Conservation (phyloP, 2,797 vertebrate genomes). For the Gadopsis bispinosus region DNA sequence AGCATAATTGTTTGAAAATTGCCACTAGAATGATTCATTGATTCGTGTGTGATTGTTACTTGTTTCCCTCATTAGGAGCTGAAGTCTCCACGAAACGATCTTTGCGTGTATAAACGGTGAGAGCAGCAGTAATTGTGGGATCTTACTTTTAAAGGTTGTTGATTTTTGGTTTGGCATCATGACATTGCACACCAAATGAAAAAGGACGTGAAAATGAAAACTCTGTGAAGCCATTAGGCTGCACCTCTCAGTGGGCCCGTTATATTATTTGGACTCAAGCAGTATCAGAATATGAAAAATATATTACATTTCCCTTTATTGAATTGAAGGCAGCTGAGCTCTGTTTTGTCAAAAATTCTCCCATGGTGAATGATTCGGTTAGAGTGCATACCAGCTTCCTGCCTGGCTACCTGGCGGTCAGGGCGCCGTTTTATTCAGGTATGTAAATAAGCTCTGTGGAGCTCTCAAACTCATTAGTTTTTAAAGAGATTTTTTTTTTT, state of each 20-base stretch:
- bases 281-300: conserved; percentile 62
- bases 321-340: conserved; percentile 61
- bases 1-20: conserved; percentile 34
- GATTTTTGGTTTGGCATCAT: conserved; percentile 26
- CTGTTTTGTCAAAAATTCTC: conserved; percentile 58
- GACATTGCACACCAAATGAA: conserved; percentile 41
- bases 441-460: conserved; percentile 51
- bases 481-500: conserved; percentile 34
- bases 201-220: conserved; percentile 50
- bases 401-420: conserved; percentile 38
- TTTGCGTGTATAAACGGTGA: background rate
- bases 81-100: background rate
- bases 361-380: conserved; percentile 48
- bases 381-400: conserved; percentile 9
- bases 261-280: conserved; percentile 54
- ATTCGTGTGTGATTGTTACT: background rate
- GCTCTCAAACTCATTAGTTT: conserved; percentile 46
- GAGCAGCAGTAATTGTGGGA: background rate
- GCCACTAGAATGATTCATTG: conserved; percentile 10
- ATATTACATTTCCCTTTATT: conserved; percentile 66
- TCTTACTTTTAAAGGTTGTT: conserved; percentile 14
- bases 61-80: background rate
- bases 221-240: conserved; percentile 41
- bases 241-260: conserved; percentile 42
- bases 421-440: conserved; percentile 55